A percentile compares a stretch with the other conserved stretches of the same genome.
These are phyloP conservation scores for Drosophila gaucha DNA, from an alignment of 2,888 invertebrate species.

Conservation along the genomic window DNA sequence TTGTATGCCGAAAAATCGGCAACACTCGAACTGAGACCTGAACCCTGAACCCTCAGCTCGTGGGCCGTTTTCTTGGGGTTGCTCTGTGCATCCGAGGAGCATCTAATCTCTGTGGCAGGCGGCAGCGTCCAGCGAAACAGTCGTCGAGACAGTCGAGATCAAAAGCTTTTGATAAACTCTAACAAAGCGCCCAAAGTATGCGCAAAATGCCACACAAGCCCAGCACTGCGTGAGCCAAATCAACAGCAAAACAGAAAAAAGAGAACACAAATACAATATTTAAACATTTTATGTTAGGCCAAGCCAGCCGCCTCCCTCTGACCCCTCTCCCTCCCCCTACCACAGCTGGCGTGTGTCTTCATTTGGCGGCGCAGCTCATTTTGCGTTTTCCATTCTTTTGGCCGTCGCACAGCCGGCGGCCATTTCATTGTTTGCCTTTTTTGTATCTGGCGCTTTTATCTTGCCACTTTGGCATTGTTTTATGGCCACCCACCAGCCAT, in stretches of 20 bases:
- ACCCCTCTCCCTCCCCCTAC: background rate
- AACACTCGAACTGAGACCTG: conserved; percentile 12
- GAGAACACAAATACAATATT: conserved; percentile 43
- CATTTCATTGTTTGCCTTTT: conserved; percentile 60
- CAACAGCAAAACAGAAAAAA: background rate
- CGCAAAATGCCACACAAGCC: conserved; percentile 55
- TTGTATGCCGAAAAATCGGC: conserved; percentile 36
- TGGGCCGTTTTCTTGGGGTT: background rate
- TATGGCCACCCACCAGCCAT: conserved; percentile 33
- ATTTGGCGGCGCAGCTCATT: conserved; percentile 65
- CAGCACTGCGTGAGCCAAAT: background rate
- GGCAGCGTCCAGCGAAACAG: conserved; percentile 38
- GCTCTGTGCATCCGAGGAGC: conserved; percentile 4
- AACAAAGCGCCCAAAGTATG: conserved; percentile 61
- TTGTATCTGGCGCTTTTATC: conserved; percentile 71
- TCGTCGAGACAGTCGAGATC: conserved; percentile 62
- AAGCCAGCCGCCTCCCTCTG: background rate
- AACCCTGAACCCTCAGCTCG: background rate
- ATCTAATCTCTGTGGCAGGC: conserved; percentile 40
- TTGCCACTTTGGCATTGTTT: conserved; percentile 74
- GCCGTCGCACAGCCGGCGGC: conserved; percentile 49
- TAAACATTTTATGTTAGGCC: conserved; percentile 58
- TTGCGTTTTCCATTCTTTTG: conserved; percentile 66
- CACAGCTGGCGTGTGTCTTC: conserved; percentile 39
- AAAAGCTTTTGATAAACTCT: conserved; percentile 69